Evolutionary conservation across 2,888 invertebrate species (phyloP), one percentile per base, ranked within the genome.

Genomic region (Tipula unca): DNA sequence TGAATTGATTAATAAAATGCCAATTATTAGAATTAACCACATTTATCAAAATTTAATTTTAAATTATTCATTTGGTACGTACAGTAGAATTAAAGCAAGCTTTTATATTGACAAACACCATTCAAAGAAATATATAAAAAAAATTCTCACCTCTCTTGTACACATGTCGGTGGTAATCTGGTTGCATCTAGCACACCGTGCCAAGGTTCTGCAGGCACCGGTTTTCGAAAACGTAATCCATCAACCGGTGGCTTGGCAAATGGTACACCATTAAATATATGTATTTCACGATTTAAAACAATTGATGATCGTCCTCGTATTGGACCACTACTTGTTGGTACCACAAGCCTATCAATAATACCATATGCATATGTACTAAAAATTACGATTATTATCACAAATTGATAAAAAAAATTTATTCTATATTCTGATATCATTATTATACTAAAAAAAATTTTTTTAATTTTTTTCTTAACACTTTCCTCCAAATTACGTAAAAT

Each of bases 241-340:
- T 96, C 97, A 83, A 97, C 91, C 1, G 98, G 97, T 1, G 97
- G 96, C 90, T 97, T 96, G 6, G 97, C 98, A 89, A 96, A 98
- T 17, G 98, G 98, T 87, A 98, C 96, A 3, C 97, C 97, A 85
- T 95, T 95, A 89, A 96, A 98, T 85, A 96, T 95, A 90, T 97
- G 96, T 36, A 97, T 95, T 90, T 98, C 95, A 86, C 96, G 94
- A 85, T 96, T 95, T 91, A 97, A 92, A 88, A 97, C 95, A 87
- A 95, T 94, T 89, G 95, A 95, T 20, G 95, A 94, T 88, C 94
- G 94, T 29, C 97, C 97, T 87, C 96, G 94, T 86, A 97, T 94
- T 86, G 95, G 93, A 0, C 97, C 97, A 88, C 94, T 95, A 87
- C 94, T 95, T 29, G 97, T 97, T 90, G 96, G 95, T 84, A 97